Evolutionary conservation across 2,797 vertebrate species (phyloP).

Genomic region (Furcifer pardalis): DNA sequence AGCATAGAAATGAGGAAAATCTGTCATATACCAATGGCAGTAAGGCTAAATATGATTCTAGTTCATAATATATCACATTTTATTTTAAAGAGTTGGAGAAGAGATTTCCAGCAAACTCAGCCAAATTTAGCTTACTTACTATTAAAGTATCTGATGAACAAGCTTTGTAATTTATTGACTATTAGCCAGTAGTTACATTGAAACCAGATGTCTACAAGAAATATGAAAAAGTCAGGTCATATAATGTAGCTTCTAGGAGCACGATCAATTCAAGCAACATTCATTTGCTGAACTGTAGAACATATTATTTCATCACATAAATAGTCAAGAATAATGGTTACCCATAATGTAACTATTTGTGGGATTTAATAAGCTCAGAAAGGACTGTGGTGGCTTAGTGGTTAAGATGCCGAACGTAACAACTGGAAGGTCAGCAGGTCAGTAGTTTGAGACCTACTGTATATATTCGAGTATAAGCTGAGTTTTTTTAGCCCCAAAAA

Average conservation of each 20-base stretch:
- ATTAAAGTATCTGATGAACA: neutral
- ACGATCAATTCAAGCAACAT: conserved; percentile 1
- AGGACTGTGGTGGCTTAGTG: too few species aligned
- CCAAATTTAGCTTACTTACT: neutral
- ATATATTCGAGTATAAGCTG: too few species aligned
- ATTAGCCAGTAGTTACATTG: neutral
- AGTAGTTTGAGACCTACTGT: too few species aligned
- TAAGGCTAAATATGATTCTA: neutral
- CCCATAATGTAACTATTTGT: conserved; percentile 6
- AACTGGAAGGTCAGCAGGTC: too few species aligned
- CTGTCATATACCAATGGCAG: neutral
- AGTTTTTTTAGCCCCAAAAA: too few species aligned
- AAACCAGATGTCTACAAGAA: conserved; percentile 17
- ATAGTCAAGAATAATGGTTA: neutral
- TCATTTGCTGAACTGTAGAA: neutral
- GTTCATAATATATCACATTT: neutral
- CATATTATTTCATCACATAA: neutral
- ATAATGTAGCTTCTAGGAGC: neutral
- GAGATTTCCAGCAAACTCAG: neutral
- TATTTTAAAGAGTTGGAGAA: neutral
- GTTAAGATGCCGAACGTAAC: too few species aligned
- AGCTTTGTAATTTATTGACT: conserved; percentile 13
- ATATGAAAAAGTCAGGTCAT: neutral
- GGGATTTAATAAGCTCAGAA: conserved; percentile 14
- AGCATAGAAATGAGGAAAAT: neutral